These are phyloP conservation scores for Philopedon plagiatum DNA, from an alignment of 2,888 invertebrate species.

Conservation along the genomic window DNA sequence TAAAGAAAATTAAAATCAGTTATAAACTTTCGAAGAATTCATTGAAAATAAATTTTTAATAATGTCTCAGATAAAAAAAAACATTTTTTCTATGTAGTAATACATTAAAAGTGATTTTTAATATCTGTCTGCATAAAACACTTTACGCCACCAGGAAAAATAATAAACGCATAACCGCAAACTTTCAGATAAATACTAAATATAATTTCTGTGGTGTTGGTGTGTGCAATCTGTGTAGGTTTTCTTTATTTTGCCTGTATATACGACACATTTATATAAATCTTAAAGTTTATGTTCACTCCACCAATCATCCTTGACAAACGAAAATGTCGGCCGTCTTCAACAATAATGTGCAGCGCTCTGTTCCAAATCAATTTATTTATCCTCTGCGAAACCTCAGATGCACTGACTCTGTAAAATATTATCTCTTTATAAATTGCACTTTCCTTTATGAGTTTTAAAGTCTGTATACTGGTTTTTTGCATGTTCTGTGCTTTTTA, in stretches of 20 bases:
- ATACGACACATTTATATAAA: conserved; percentile 57
- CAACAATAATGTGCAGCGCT: conserved; percentile 55
- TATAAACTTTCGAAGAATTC: too few relatives aligned
- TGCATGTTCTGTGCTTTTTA: background rate
- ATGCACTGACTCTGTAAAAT: conserved; percentile 43
- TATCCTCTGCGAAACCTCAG: conserved; percentile 52
- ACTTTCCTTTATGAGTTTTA: conserved; percentile 34
- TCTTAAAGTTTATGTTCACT: conserved; percentile 57
- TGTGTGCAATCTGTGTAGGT: conserved; percentile 51
- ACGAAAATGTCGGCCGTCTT: conserved; percentile 60
- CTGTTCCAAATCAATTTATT: conserved; percentile 55
- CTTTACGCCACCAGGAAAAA: background rate
- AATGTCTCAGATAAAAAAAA: too few relatives aligned
- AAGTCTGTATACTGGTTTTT: background rate
- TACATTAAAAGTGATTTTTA: background rate
- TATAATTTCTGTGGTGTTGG: conserved; percentile 37
- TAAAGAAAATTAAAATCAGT: too few relatives aligned
- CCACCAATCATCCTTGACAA: conserved; percentile 59
- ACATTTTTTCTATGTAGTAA: too few relatives aligned
- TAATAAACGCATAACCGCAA: conserved; percentile 10
- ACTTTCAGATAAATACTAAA: conserved; percentile 22
- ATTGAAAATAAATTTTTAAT: too few relatives aligned
- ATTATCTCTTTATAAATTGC: conserved; percentile 45
- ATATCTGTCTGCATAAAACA: background rate
- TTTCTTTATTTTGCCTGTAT: conserved; percentile 49